These are phyloP conservation scores for Brevimyrus niger DNA, from an alignment of 2,113 vertebrate genomes.

Conservation along the genomic window DNA sequence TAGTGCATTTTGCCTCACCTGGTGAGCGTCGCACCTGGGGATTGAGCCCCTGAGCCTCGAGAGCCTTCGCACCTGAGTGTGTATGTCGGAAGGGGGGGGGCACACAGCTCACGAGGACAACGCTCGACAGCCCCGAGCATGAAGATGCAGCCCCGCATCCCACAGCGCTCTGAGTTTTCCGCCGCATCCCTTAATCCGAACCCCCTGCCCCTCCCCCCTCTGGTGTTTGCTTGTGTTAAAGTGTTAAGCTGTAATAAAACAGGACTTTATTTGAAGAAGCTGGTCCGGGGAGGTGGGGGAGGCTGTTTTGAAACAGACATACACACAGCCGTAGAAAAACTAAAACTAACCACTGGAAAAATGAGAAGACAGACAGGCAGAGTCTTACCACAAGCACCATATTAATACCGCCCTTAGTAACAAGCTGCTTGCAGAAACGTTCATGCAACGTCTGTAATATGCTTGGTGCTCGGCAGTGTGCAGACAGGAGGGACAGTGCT, in stretches of 20 bases:
- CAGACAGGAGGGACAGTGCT: not conserved
- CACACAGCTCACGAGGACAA: conserved; percentile 41
- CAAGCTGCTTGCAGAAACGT: not conserved
- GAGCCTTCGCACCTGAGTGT: conserved; percentile 30
- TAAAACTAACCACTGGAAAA: not conserved
- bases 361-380: conserved; percentile 4
- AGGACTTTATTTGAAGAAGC: conserved; percentile 46
- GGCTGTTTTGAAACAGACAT: conserved; percentile 48
- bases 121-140: conserved; percentile 3
- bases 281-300: conserved; percentile 49
- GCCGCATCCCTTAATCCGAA: conserved; percentile 3
- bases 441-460: not conserved
- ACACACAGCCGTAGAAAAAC: conserved; percentile 1
- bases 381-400: not conserved
- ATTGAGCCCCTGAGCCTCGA: conserved; percentile 9
- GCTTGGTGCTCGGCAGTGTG: not conserved
- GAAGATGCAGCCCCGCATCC: not conserved
- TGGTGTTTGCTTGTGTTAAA: not conserved
- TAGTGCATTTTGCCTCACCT: not conserved
- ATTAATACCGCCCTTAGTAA: not conserved
- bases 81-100: not conserved
- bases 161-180: conserved; percentile 34
- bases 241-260: conserved; percentile 50
- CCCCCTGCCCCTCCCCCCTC: not conserved
- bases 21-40: not conserved